These are phyloP conservation scores for Phalacrocorax brasilianus DNA, from an alignment of 2,113 vertebrate species.

Conservation along the genomic window DNA sequence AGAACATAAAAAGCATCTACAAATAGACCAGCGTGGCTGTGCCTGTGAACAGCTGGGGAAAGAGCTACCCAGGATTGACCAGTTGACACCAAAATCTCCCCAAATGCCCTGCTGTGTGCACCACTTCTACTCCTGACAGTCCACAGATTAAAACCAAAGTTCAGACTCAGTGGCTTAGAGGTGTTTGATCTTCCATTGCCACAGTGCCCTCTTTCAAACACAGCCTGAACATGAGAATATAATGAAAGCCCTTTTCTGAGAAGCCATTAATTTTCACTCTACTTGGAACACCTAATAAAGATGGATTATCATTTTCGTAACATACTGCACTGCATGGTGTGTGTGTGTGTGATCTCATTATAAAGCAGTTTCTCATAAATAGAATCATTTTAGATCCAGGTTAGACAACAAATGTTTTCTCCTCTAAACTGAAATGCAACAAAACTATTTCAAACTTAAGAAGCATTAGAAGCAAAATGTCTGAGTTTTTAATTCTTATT, in stretches of 20 bases:
- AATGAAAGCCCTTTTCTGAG: not conserved
- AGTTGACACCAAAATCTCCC: not conserved
- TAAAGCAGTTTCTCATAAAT: not conserved
- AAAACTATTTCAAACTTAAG: not conserved
- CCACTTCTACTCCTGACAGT: not conserved
- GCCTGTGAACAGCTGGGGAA: not conserved
- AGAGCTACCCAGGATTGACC: not conserved
- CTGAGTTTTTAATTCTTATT: not conserved
- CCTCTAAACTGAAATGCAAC: not conserved
- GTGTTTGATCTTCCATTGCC: not conserved
- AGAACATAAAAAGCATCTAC: not conserved
- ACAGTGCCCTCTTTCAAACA: not conserved
- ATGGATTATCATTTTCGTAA: not conserved
- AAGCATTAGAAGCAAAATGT: not conserved
- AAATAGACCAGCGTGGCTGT: not conserved
- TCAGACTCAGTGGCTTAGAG: not conserved
- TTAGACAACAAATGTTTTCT: not conserved
- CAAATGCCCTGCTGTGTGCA: not conserved
- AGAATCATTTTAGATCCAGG: not conserved
- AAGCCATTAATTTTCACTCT: not conserved
- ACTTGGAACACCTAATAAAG: not conserved
- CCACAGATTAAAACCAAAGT: not conserved
- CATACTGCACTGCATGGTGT: not conserved
- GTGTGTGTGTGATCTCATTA: not conserved
- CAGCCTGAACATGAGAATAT: fast-evolving